Base-by-base conservation (phyloP, 2,888 invertebrate species). In the Sylvicola cinctus region DNA sequence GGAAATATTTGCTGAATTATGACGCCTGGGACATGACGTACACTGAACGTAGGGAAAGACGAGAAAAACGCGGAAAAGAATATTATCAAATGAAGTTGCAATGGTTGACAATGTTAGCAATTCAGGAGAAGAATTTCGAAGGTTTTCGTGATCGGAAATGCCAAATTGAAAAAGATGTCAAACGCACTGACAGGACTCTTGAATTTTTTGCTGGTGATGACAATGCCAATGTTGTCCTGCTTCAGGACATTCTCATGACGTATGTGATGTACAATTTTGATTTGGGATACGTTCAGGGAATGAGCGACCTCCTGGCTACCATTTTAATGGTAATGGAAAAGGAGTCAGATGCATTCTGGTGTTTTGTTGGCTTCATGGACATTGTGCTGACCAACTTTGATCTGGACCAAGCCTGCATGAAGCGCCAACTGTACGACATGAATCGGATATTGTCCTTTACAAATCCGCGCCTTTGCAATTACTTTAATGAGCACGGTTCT, bases 231-330 rank as follows among this genome's bases (percentile, higher is more conserved):
- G 58, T 96, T 34, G 63, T 69, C 37, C 66, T 80, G 11, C 58
- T 98, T 3, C 74, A 83, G 44, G 90, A 95, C 49, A 85, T 98
- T 43, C 66, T 98, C 3, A 87, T 96, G 87, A 96, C 96, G 0
- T 98, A 96, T 51, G 80, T 90, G 27, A 95, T 96, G 95, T 95
- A 90, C 52, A 91, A 96, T 63, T 96, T 96, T 54, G 95, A 98
- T 61, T 63, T 98, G 45, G 96, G 88, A 11, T 88, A 87, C 47
- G 87, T 87, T 2, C 87, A 87, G 56, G 98, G 98, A 15, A 98
- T 98, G 98, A 91, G 90, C 46, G 98, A 98, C 58, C 66, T 96
- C 33, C 59, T 98, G 35, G 85, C 95, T 5, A 96, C 96, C 0
- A 74, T 98, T 46, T 61, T 96, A 35, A 71, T 79, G 49, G 66